Evolutionary conservation across 2,113 vertebrate genomes (phyloP), one percentile per base, ranked within the genome.

Genomic region (Pontoporia blainvillei): DNA sequence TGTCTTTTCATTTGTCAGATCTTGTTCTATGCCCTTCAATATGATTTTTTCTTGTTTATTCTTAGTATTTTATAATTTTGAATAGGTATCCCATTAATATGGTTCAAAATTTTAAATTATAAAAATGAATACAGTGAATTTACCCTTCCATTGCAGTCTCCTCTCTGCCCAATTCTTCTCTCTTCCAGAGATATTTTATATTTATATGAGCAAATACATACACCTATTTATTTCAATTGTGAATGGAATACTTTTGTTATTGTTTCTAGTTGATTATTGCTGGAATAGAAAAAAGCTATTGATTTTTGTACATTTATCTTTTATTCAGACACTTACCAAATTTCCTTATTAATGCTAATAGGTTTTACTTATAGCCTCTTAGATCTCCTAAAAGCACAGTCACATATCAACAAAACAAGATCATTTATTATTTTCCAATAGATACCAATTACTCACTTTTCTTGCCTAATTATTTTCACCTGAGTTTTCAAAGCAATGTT

Each of bases 291-390:
- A 93, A 91, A 69, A 69, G 1, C 14, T 5, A 87, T 20, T 73
- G 31, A 92, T 79, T 95, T 96, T 88, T 91, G 6, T 93, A 87
- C 6, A 82, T 72, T 92, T 73, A 82, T 36, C 76, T 96, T 96
- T 96, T 96, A 96, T 88, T 97, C n/a, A 39, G 39, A 39, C 39
- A 90, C 31, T 87, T 76, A 91, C 20, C 41, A 87, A 78, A 88
- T 69, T 85, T 90, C 86, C 41, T 88, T 89, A 93, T 81, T 95
- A 90, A 72, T 75, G 69, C 20, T 76, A 88, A 46, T 14, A 62
- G 39, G n/a, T 69, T 94, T 85, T 79, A 95, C 23, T 73, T 73
- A 73, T 15, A 90, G 41, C 25, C 18, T 84, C 49, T 79, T 95
- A 39, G 39, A 81, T n/a, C 81, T 94, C 76, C 44, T 91, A 96